These are phyloP conservation scores for Leptosomus discolor DNA, from an alignment of 2,113 vertebrate species.

Conservation along the genomic window DNA sequence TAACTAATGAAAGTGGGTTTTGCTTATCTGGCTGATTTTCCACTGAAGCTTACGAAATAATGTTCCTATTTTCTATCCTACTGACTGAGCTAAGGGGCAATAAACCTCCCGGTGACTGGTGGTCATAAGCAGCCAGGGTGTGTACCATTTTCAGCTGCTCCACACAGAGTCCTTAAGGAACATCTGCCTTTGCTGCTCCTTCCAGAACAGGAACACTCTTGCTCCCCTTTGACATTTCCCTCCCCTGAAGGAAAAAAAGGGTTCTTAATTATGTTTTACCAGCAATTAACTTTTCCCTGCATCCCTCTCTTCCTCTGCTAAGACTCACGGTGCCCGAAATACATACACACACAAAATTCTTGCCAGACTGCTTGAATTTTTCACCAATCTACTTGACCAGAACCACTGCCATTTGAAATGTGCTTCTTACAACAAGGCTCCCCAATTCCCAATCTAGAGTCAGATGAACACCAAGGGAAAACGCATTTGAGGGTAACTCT, in stretches of 20 bases:
- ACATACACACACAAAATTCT: neutral
- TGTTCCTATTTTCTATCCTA: neutral
- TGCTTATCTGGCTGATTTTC: neutral
- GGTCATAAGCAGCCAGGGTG: neutral
- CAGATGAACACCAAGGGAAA: neutral
- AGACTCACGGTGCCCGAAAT: neutral
- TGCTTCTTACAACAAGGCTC: neutral
- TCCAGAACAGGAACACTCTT: neutral
- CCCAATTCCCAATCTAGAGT: neutral
- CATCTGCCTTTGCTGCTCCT: neutral
- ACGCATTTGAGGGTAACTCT: neutral
- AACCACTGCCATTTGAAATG: neutral
- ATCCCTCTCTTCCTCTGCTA: neutral
- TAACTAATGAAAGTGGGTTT: neutral
- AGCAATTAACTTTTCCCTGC: constrained; percentile 1
- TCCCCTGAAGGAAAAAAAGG: neutral
- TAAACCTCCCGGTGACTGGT: neutral
- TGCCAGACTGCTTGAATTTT: neutral
- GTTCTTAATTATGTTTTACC: neutral
- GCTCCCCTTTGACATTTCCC: neutral
- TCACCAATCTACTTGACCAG: neutral
- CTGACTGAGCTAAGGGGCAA: neutral
- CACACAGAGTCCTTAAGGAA: neutral
- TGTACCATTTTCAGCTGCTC: neutral
- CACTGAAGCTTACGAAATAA: neutral